These are phyloP conservation scores for Syrista parreyssii DNA, from an alignment of 2,888 invertebrate genomes.

Conservation along the genomic window DNA sequence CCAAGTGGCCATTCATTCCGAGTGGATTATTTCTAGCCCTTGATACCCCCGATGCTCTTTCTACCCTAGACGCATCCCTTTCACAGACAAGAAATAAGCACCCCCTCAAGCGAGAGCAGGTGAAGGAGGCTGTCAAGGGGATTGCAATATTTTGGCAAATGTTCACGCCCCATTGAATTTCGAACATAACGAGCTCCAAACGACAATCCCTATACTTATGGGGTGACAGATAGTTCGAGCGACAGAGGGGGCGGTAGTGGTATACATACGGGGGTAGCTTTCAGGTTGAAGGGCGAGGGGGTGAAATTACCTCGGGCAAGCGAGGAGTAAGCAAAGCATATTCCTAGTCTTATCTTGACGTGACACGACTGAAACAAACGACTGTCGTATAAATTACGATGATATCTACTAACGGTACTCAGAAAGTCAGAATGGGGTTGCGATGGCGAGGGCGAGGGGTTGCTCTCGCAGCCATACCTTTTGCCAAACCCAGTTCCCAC, in stretches of 20 bases:
- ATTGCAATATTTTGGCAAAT: background rate
- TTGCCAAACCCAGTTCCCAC: background rate
- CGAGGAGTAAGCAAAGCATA: slow-evolving; percentile 38
- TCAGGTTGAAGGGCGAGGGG: background rate
- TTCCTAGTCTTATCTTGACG: slow-evolving; percentile 37
- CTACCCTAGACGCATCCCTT: background rate
- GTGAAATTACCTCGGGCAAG: background rate
- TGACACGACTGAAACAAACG: slow-evolving; percentile 45
- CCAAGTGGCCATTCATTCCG: background rate
- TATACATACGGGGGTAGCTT: background rate
- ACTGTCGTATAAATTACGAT: slow-evolving; percentile 49
- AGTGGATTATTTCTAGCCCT: background rate
- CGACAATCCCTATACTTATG: background rate
- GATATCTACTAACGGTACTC: slow-evolving; percentile 30
- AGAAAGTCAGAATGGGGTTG: background rate
- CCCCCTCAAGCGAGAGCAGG: background rate
- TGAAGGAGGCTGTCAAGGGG: background rate
- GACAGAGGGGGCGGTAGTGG: background rate
- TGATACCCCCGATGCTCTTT: background rate
- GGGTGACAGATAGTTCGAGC: background rate
- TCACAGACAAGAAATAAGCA: background rate
- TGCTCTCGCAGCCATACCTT: background rate
- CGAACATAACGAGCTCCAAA: background rate
- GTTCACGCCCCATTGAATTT: background rate
- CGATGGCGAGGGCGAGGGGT: background rate